Base-by-base conservation (phyloP, 2,888 invertebrate genomes). In the Acleris literana region DNA sequence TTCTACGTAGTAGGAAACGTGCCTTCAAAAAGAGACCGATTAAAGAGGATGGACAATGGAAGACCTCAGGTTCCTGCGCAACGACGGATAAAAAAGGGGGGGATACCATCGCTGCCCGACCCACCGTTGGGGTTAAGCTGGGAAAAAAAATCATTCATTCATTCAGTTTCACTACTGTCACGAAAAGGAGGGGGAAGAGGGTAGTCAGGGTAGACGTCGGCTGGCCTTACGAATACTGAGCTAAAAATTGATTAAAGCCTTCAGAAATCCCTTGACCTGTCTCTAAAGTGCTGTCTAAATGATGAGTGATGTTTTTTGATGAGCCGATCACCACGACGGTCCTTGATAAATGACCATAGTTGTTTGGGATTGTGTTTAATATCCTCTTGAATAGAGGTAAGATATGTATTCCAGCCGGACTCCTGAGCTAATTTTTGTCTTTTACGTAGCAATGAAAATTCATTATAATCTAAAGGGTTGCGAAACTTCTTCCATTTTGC, bases 61-160 rank as follows among this genome's bases (percentile, higher is more conserved):
- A 20, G 20, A 17, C 16, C 22, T 9, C 53, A 17, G n/a, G 16
- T 20, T 13, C 3, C 16, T 22, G 51, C 48, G 16, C 60, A 60
- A 3, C 18, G 39, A 11, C 13, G 11, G 1, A 61, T 52, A 22
- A 61, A 53, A 16, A 53, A n/a, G n/a, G 61, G 53, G 16, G 33
- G 61, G 3, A 61, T 29, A 4, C 43, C 43, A 22, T 61, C 52
- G 22, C 52, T 43, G 20, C n/a, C 60, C 60, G 7, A 52, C 33
- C 61, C 44, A 33, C 49, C 33, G 20, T 39, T 61, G n/a, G 43
- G 7, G 18, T 43, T 33, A 9, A 61, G n/a, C 13, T 16, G 18
- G 16, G 29, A 29, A 4, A 52, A 11, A 18, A 18, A 1, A 13
- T 53, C 43, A 1, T 13, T 1, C 3, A 33, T 39, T 5, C 16